Evolutionary conservation across 2,113 vertebrate genomes (phyloP).

Genomic region (Ramphastos sulfuratus): DNA sequence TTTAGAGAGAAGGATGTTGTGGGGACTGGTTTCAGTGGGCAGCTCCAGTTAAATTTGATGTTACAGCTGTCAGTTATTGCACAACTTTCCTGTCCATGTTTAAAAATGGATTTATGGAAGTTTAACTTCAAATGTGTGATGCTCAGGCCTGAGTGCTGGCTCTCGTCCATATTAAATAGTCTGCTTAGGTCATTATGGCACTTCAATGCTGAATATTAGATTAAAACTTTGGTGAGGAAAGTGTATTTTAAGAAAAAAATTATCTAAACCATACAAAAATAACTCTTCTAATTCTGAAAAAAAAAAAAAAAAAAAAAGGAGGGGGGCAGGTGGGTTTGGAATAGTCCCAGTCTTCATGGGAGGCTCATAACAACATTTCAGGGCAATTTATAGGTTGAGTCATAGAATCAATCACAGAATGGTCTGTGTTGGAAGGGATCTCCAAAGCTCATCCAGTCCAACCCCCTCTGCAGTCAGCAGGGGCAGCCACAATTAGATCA

Average conservation of each 20-base stretch:
- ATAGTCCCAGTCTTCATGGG: not conserved
- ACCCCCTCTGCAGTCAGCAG: no score
- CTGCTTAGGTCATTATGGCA: constrained; percentile 60
- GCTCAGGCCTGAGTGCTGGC: constrained; percentile 46
- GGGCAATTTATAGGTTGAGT: not conserved
- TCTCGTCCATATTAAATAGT: constrained; percentile 71
- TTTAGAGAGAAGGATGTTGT: no score
- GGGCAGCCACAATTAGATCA: no score
- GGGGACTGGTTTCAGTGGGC: not conserved
- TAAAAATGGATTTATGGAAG: not conserved
- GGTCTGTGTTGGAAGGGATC: no score
- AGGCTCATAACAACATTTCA: not conserved
- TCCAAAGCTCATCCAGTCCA: no score
- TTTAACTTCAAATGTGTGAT: constrained; percentile 58
- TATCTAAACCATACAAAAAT: not conserved
- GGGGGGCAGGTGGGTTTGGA: no score
- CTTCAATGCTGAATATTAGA: constrained; percentile 45
- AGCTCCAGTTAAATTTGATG: constrained; percentile 24
- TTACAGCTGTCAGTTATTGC: not conserved
- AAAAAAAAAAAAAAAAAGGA: no score
- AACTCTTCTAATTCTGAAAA: not conserved
- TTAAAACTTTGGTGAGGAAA: not conserved
- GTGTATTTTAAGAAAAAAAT: not conserved
- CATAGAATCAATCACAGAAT: no score
- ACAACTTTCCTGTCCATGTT: constrained; percentile 9